These are phyloP conservation scores for Drosophila ogumai DNA, from an alignment of 1,140 invertebrate genomes.

Conservation along the genomic window DNA sequence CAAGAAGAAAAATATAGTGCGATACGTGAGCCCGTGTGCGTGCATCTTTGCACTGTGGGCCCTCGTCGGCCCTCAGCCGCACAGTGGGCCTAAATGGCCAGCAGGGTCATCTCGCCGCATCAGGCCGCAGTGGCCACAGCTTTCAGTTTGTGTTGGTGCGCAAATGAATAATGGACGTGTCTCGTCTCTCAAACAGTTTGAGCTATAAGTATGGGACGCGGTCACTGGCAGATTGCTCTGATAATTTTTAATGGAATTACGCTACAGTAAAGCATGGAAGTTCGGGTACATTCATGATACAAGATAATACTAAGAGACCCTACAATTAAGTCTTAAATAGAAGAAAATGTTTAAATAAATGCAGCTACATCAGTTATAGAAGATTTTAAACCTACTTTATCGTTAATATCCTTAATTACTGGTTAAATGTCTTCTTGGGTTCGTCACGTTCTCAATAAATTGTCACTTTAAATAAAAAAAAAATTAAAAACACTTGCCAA, in stretches of 20 bases:
- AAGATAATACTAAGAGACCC: background rate
- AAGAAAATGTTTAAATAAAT: background rate
- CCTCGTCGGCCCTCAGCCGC: conserved; percentile 9
- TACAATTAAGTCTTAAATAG: background rate
- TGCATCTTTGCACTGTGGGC: conserved; percentile 52
- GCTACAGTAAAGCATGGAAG: conserved; percentile 2
- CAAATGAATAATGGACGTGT: conserved; percentile 37
- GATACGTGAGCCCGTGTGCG: conserved; percentile 59
- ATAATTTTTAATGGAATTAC: conserved; percentile 8
- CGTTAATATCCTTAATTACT: too few relatives aligned
- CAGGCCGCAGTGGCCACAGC: conserved; percentile 24
- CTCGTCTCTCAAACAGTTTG: conserved; percentile 29
- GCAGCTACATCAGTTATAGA: background rate
- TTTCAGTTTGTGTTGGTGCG: conserved; percentile 11
- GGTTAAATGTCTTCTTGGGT: too few relatives aligned
- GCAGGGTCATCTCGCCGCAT: conserved; percentile 8
- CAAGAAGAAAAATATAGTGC: conserved; percentile 29
- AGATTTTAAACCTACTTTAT: too few relatives aligned
- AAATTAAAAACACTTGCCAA: too few relatives aligned
- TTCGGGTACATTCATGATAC: background rate
- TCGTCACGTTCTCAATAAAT: too few relatives aligned
- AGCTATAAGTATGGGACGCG: conserved; percentile 20
- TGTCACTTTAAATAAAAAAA: too few relatives aligned
- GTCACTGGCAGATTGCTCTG: conserved; percentile 1
- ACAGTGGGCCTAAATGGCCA: conserved; percentile 10